A percentile compares a stretch with the other conserved stretches of the same genome.
Conservation (phyloP, 2,797 vertebrate species). For the Falco rusticolus region DNA sequence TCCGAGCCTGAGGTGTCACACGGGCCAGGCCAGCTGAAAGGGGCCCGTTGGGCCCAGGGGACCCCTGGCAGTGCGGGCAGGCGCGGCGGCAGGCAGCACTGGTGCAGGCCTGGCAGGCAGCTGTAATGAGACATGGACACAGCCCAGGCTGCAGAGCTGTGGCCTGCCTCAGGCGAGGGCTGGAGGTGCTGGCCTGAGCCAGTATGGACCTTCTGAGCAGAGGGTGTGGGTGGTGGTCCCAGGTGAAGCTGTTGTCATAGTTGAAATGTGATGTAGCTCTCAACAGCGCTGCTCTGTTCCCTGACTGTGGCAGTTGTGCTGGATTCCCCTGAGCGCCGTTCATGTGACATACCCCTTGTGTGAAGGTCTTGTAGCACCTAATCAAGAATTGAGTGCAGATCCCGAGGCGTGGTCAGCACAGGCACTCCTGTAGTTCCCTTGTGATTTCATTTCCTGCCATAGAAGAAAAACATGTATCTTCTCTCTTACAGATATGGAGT, state of each 20-base stretch:
- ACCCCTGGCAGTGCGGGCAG: accelerated
- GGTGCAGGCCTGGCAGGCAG: background rate
- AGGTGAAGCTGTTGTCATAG: background rate
- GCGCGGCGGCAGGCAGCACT: background rate
- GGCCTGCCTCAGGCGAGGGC: background rate
- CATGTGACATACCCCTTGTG: background rate
- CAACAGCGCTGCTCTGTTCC: background rate
- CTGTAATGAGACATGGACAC: accelerated
- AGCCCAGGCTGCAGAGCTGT: background rate
- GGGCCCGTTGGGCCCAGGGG: background rate
- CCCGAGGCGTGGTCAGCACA: background rate
- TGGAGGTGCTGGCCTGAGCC: background rate
- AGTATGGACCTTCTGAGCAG: background rate
- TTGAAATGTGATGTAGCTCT: background rate
- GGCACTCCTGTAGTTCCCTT: background rate
- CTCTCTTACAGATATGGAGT: slow-evolving; percentile 91
- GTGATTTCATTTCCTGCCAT: background rate
- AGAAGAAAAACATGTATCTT: background rate
- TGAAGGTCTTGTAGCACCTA: background rate
- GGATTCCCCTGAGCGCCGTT: background rate
- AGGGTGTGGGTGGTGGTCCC: background rate
- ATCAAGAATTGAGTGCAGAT: background rate
- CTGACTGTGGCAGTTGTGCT: background rate
- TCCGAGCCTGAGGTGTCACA: background rate
- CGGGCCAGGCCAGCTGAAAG: no score